Evolutionary conservation across 2,888 invertebrate species (phyloP).

Genomic region (Dyspetes luteomarginatus): DNA sequence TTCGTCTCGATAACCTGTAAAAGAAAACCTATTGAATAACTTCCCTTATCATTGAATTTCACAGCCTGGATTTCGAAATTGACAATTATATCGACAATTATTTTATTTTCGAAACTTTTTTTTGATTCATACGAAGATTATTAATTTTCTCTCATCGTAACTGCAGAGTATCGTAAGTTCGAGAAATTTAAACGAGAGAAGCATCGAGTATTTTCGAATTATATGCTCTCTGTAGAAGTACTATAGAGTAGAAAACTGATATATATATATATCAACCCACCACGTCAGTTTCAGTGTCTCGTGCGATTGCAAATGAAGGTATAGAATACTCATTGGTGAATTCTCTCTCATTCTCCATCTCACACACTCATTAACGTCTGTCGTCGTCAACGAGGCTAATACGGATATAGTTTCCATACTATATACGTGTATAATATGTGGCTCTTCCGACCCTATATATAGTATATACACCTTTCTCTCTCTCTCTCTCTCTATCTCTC

Average conservation of each 20-base stretch:
- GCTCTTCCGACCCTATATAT: conserved; percentile 36
- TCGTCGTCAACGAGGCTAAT: conserved; percentile 24
- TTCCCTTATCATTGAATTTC: too few species aligned
- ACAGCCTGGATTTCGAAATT: too few species aligned
- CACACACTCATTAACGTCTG: conserved; percentile 7
- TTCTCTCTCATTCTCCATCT: neutral
- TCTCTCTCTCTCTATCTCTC: neutral
- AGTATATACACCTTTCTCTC: conserved; percentile 2
- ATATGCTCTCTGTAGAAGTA: conserved; percentile 46
- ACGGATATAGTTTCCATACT: conserved; percentile 45
- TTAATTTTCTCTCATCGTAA: too few species aligned
- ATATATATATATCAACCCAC: too few species aligned
- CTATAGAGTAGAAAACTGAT: conserved; percentile 20
- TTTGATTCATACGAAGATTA: too few species aligned
- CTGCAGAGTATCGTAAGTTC: too few species aligned
- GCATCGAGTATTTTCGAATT: conserved; percentile 48
- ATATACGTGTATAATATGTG: conserved; percentile 53
- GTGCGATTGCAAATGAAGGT: conserved; percentile 66
- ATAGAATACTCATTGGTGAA: conserved; percentile 63
- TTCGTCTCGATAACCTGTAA: too few species aligned
- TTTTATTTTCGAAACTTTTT: too few species aligned
- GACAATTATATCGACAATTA: too few species aligned
- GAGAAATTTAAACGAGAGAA: conserved; percentile 8
- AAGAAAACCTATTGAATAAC: too few species aligned
- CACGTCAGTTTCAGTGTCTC: conserved; percentile 28